Conservation (phyloP, 1,140 invertebrate genomes). For the Eufriesea mexicana region DNA sequence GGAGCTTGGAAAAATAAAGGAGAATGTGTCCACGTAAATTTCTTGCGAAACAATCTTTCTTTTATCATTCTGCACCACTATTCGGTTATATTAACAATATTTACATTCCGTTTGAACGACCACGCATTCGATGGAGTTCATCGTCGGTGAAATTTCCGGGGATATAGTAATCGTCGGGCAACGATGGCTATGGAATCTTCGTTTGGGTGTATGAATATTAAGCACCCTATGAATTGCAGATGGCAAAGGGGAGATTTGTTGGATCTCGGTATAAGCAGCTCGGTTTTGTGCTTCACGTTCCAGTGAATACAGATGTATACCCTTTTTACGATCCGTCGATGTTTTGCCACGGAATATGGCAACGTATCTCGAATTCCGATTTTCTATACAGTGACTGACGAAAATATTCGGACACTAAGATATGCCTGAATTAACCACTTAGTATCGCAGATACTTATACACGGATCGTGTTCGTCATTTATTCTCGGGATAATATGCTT, state of each 20-base stretch:
- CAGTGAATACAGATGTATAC: background rate
- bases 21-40: too few species aligned
- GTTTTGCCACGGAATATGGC: too few species aligned
- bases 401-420: too few species aligned
- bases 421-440: too few species aligned
- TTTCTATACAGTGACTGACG: too few species aligned
- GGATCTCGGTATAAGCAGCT: background rate
- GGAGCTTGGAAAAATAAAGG: too few species aligned
- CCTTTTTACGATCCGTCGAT: too few species aligned
- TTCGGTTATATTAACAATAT: background rate
- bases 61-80: background rate
- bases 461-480: too few species aligned
- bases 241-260: background rate
- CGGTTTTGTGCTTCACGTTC: background rate
- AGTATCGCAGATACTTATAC: too few species aligned
- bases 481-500: too few species aligned
- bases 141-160: background rate
- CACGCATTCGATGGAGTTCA: background rate
- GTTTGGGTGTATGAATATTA: conserved; percentile 1
- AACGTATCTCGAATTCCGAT: too few species aligned
- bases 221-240: background rate
- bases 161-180: background rate
- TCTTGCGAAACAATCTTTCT: background rate
- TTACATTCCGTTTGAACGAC: background rate
- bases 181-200: background rate